phyloP scores from a whole-genome alignment of 2,797 vertebrate species.

The Neomorphus geoffroyi region DNA sequence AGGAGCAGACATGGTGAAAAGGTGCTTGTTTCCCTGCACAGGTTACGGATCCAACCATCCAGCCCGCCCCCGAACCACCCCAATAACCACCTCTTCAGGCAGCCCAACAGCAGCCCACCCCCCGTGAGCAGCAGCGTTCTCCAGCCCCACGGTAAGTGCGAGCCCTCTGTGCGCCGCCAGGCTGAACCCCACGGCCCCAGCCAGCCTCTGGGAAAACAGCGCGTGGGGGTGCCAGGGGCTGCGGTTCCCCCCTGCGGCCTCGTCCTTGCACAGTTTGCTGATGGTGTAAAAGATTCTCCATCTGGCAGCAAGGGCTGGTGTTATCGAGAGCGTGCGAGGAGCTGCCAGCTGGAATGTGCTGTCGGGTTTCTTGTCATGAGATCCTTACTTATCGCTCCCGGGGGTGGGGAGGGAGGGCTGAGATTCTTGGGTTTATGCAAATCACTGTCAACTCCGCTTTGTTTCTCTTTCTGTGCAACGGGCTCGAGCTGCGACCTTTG shows the following conservation, averaged over 20 bases:
- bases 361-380: slow-evolving; percentile 27
- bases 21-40: slow-evolving; percentile 66
- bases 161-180: neutral
- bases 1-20: neutral
- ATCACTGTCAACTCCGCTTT: neutral
- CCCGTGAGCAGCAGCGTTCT: slow-evolving; percentile 87
- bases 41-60: slow-evolving; percentile 96
- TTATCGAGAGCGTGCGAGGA: neutral
- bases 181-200: fast-evolving
- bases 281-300: slow-evolving; percentile 21
- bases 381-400: neutral
- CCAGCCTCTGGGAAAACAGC: neutral
- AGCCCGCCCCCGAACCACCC: slow-evolving; percentile 97
- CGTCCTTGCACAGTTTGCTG: neutral
- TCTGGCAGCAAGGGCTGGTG: slow-evolving; percentile 34
- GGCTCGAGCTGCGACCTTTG: slow-evolving; percentile 5
- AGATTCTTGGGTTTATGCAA: neutral
- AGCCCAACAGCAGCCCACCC: slow-evolving; percentile 92
- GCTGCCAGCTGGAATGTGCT: slow-evolving; percentile 57
- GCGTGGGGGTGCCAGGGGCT: neutral
- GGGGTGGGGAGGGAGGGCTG: slow-evolving; percentile 15
- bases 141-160: slow-evolving; percentile 87
- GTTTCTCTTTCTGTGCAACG: neutral
- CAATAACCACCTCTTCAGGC: slow-evolving; percentile 96
- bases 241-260: fast-evolving